Conservation (phyloP, 2,888 invertebrate genomes). For the Leucophenga maculata region DNA sequence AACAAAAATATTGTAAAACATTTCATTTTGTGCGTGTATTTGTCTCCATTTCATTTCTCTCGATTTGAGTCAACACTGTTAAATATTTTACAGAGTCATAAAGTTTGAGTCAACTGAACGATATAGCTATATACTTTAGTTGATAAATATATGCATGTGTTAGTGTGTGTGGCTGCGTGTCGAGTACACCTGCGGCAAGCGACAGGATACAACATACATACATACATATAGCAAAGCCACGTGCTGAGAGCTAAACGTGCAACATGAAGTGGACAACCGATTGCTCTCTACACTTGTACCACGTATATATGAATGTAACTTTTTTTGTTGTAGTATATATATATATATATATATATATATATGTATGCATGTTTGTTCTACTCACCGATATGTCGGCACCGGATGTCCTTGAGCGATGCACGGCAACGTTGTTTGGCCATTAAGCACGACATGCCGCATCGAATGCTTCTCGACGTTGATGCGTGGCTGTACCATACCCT, state of each 20-base stretch:
- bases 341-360: slow-evolving; percentile 5
- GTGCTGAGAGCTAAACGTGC: slow-evolving; percentile 33
- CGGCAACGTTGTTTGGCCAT: slow-evolving; percentile 82
- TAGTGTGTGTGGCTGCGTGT: slow-evolving; percentile 8
- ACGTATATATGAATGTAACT: slow-evolving; percentile 23
- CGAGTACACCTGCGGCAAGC: slow-evolving; percentile 7
- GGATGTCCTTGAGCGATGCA: slow-evolving; percentile 88
- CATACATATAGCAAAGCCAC: slow-evolving; percentile 29
- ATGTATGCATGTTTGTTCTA: slow-evolving; percentile 35
- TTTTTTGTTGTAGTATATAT: slow-evolving; percentile 12
- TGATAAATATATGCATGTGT: neutral
- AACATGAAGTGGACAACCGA: no score
- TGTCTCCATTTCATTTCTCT: slow-evolving; percentile 15
- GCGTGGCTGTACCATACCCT: slow-evolving; percentile 83
- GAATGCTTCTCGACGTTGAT: slow-evolving; percentile 82
- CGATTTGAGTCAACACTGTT: slow-evolving; percentile 43
- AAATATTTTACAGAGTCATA: slow-evolving; percentile 64
- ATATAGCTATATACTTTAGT: slow-evolving; percentile 21
- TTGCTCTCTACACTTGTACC: slow-evolving; percentile 21
- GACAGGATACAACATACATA: no score
- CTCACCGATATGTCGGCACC: slow-evolving; percentile 83
- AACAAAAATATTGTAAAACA: neutral
- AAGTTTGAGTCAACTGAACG: slow-evolving; percentile 45
- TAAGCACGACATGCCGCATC: slow-evolving; percentile 78
- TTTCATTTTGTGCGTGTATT: slow-evolving; percentile 11